Evolutionary conservation across 2,888 invertebrate species (phyloP).

Genomic region (Hirtodrosophila cameraria): DNA sequence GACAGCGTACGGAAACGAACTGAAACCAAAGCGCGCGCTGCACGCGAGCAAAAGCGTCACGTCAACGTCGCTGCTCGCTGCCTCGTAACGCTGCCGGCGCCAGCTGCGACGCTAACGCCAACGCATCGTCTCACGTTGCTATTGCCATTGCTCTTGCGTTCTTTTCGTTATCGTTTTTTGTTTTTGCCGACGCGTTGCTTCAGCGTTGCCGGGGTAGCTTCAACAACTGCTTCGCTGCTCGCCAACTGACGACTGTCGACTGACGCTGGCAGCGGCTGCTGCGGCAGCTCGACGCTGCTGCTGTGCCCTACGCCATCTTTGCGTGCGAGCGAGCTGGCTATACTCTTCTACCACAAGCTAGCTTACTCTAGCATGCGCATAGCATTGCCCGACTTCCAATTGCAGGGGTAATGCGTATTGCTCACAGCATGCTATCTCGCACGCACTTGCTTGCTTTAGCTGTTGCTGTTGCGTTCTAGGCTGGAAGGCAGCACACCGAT

Average conservation of each 20-base stretch:
- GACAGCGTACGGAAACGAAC: constrained; percentile 81
- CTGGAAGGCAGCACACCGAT: constrained; percentile 69
- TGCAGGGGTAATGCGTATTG: constrained; percentile 54
- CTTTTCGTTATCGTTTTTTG: background rate
- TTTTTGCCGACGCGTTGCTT: constrained; percentile 16
- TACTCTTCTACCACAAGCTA: background rate
- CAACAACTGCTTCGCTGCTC: constrained; percentile 43
- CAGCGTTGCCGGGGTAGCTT: constrained; percentile 40
- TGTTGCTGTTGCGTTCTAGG: constrained; percentile 22
- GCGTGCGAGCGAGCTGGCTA: constrained; percentile 52
- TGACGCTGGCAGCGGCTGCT: constrained; percentile 29
- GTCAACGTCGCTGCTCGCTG: constrained; percentile 41
- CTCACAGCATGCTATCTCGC: constrained; percentile 22
- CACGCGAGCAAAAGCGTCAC: constrained; percentile 73
- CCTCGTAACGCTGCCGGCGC: constrained; percentile 45
- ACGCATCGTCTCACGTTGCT: constrained; percentile 22
- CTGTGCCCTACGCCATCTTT: constrained; percentile 66
- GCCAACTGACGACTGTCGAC: constrained; percentile 53
- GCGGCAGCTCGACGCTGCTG: constrained; percentile 23
- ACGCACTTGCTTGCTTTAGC: background rate
- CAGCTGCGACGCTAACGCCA: constrained; percentile 43
- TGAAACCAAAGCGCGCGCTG: constrained; percentile 75
- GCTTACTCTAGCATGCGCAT: constrained; percentile 5
- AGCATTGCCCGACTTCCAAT: constrained; percentile 47
- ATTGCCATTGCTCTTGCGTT: constrained; percentile 15